Evolutionary conservation across 2,888 invertebrate species (phyloP), one percentile per base, ranked within the genome.

Genomic region (Gryllus longicercus): DNA sequence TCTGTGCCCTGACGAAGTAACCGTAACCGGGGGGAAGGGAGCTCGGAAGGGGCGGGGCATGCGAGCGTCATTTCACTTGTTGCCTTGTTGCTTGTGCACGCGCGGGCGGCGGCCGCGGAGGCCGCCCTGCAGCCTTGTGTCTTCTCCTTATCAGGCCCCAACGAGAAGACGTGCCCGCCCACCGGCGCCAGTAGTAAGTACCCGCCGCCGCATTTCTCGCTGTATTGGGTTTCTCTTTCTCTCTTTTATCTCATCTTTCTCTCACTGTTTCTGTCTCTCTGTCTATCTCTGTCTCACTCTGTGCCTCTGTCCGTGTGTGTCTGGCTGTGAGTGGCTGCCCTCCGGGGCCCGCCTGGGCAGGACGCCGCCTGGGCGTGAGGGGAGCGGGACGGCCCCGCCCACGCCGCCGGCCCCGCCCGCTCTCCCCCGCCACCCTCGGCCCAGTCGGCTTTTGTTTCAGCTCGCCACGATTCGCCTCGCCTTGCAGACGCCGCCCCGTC

Each of bases 121-220:
- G 63, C 63, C 63, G 63, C 14, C 63, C 63, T 63, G 63, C 63
- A 63, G 63, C 63, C 63, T 63, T 63, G 63, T 63, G 63, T 63
- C 63, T n/a, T 63, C 63, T 63, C 75, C 77, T 82, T 82, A 76
- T 82, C 83, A 91, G 91, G 91, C 90, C 90, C 91, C 84, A 90
- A 90, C 86, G 86, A 89, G 86, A 88, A 88, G 86, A 89, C 88
- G 86, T 91, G 91, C 87, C 87, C 89, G 85, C 89, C 88, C 85
- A 87, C 86, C 84, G 89, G 89, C 86, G 88, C 89, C 87, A 90
- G 91, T 91, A 91, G 91, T 91, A 90, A 77, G 51, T 23, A 16
- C 51, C 16, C 74, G 77, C 77, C 77, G 38, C 5, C 50, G 50
- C 50, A 23, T n/a, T 51, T 18, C 79, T 11, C 50, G 75, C 50